phyloP scores from a whole-genome alignment of 2,888 invertebrate genomes.

The Heteromyza rotundicornis region DNA sequence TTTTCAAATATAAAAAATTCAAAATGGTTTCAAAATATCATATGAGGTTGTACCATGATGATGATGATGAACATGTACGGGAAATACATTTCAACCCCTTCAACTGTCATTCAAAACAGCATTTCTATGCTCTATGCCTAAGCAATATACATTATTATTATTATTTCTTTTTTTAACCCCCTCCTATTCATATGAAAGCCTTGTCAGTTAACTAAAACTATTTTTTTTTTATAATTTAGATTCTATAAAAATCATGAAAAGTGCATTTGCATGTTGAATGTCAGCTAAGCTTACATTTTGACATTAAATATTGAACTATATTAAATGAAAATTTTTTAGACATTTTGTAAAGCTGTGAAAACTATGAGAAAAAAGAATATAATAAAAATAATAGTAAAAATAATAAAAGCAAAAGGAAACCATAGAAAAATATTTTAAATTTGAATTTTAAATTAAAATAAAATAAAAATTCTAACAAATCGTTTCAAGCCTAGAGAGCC shows the following conservation, averaged over 20 bases:
- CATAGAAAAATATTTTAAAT: neutral
- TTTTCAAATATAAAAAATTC: too few relatives aligned
- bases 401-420: neutral
- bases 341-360: too few relatives aligned
- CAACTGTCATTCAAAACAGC: neutral
- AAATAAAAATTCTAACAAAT: neutral
- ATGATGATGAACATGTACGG: neutral
- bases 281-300: neutral
- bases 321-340: too few relatives aligned
- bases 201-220: too few relatives aligned
- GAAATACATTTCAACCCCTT: neutral
- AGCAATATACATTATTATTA: too few relatives aligned
- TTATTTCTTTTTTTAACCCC: neutral
- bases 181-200: too few relatives aligned
- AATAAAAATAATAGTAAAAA: neutral
- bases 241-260: neutral
- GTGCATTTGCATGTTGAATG: constrained; percentile 14
- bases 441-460: neutral
- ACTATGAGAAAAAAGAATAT: too few relatives aligned
- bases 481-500: neutral
- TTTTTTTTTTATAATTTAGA: neutral
- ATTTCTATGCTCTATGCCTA: neutral
- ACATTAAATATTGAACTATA: too few relatives aligned
- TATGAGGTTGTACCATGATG: neutral
- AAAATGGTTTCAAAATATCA: constrained; percentile 9